These are phyloP conservation scores for Petrocephalus microphthalmus DNA, from an alignment of 2,113 vertebrate genomes.

Conservation along the genomic window DNA sequence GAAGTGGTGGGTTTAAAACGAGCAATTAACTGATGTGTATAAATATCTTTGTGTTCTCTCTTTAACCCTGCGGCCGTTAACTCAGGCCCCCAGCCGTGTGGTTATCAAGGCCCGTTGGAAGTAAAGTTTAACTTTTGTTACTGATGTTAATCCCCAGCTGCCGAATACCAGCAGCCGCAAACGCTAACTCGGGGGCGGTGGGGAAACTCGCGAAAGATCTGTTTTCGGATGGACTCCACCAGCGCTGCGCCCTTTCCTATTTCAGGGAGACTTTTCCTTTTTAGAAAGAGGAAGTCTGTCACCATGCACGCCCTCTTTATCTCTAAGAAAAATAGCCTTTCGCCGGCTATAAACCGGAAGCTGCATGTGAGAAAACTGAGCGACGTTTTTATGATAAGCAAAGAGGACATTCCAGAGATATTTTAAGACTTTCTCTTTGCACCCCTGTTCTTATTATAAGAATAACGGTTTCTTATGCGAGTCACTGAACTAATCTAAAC, in stretches of 20 bases:
- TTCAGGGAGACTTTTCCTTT: slow-evolving; percentile 29
- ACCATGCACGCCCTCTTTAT: slow-evolving; percentile 29
- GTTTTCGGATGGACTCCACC: slow-evolving; percentile 11
- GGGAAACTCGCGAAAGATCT: not conserved
- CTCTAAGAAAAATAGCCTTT: slow-evolving; percentile 24
- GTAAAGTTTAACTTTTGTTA: slow-evolving; percentile 5
- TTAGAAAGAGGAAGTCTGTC: slow-evolving; percentile 33
- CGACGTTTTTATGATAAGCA: slow-evolving; percentile 26
- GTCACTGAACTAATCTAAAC: not conserved
- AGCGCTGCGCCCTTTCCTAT: slow-evolving; percentile 13
- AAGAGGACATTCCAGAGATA: slow-evolving; percentile 30
- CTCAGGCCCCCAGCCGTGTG: not conserved
- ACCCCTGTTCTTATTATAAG: slow-evolving; percentile 7
- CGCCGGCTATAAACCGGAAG: slow-evolving; percentile 25
- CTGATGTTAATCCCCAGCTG: not conserved
- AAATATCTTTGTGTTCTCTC: not conserved
- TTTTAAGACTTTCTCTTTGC: slow-evolving; percentile 8
- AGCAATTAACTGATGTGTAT: slow-evolving; percentile 24
- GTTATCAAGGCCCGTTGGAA: not conserved
- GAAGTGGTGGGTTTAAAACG: slow-evolving; percentile 18
- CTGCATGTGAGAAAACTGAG: slow-evolving; percentile 24
- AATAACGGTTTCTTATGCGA: not conserved
- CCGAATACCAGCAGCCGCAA: slow-evolving; percentile 2
- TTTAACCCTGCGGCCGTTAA: not conserved
- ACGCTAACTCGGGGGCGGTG: not conserved